Evolutionary conservation across 2,113 vertebrate genomes (phyloP).

Genomic region (Petrocephalus zakoni): DNA sequence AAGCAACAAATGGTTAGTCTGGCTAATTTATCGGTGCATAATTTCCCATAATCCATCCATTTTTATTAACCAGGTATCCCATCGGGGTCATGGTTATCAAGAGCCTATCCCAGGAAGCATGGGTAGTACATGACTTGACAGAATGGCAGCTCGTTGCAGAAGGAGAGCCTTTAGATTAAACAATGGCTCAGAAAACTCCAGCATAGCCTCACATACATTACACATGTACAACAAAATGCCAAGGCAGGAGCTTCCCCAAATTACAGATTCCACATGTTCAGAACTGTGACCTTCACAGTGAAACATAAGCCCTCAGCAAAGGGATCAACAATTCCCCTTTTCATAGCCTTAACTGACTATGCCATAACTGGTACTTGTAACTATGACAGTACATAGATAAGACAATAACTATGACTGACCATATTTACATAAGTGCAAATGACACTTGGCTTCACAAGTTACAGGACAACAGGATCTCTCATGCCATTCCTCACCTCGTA

Average conservation of each 20-base stretch:
- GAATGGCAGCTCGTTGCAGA: background rate
- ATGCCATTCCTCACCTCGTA: conserved; percentile 65
- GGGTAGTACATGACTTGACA: background rate
- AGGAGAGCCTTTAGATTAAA: background rate
- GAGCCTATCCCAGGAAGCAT: background rate
- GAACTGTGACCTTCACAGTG: background rate
- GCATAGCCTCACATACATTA: background rate
- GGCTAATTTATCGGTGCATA: background rate
- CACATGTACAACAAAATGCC: background rate
- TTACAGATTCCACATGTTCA: background rate
- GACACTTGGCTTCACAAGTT: background rate
- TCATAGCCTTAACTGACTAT: background rate
- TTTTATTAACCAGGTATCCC: background rate
- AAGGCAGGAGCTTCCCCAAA: background rate
- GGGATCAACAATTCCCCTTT: background rate
- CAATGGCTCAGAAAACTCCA: background rate
- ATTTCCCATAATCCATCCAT: background rate
- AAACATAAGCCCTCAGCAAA: background rate
- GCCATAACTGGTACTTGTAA: background rate
- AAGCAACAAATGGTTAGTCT: background rate
- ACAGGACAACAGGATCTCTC: background rate
- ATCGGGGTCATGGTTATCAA: background rate
- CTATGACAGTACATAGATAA: background rate
- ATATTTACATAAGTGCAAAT: background rate
- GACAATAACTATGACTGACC: background rate